phyloP scores from a whole-genome alignment of 2,113 vertebrate species.

The Chionis minor region DNA sequence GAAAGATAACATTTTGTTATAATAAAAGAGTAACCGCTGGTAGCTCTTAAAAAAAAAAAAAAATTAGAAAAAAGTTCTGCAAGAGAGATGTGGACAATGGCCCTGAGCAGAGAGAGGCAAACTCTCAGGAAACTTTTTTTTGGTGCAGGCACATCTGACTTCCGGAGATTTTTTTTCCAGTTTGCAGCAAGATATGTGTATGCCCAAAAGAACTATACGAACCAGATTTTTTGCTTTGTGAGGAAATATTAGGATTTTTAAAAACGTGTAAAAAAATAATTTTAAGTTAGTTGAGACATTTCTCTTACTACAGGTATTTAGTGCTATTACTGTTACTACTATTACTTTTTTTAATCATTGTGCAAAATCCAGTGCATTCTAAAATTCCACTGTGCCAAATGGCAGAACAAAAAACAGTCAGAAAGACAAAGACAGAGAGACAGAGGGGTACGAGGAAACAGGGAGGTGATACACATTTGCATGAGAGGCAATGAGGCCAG shows the following conservation, averaged over 20 bases:
- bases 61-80: background rate
- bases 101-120: background rate
- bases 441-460: background rate
- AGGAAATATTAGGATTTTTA: background rate
- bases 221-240: background rate
- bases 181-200: background rate
- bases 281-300: background rate
- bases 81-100: background rate
- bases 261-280: background rate
- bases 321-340: background rate
- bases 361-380: background rate
- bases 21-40: background rate
- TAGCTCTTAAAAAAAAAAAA: background rate
- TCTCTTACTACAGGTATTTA: background rate
- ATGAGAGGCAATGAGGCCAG: background rate
- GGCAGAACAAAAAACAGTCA: rapidly evolving
- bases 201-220: background rate
- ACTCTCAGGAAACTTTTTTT: background rate
- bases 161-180: background rate
- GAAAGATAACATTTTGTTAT: background rate
- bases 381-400: background rate
- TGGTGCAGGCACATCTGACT: background rate
- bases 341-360: background rate
- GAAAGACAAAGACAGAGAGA: background rate
- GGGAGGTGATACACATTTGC: background rate